A percentile compares a stretch with the other conserved stretches of the same genome.
phyloP scores from a whole-genome alignment of 2,888 invertebrate genomes.

The Oxystoma pomonae region DNA sequence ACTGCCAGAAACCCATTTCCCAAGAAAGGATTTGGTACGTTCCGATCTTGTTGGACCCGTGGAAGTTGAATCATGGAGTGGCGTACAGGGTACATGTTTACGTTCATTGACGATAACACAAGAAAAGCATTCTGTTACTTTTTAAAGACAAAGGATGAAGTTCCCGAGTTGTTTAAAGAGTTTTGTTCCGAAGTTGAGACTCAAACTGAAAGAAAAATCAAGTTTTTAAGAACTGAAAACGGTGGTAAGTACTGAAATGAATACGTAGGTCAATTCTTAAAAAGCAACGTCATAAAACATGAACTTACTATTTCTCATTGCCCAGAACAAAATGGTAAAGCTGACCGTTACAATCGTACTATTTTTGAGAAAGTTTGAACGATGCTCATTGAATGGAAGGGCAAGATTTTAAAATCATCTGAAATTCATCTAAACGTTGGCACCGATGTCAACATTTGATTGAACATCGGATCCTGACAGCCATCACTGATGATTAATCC shows the following conservation, averaged over 20 bases:
- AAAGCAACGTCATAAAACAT: too few relatives aligned
- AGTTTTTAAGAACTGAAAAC: neutral
- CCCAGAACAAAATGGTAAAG: too few relatives aligned
- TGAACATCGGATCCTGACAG: too few relatives aligned
- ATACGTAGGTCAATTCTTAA: neutral
- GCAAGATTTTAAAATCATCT: too few relatives aligned
- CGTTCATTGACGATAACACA: conserved; percentile 20
- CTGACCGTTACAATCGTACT: too few relatives aligned
- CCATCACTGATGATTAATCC: too few relatives aligned
- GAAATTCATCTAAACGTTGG: too few relatives aligned
- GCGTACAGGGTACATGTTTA: conserved; percentile 12
- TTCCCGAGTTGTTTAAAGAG: too few relatives aligned
- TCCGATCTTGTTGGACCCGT: conserved; percentile 17
- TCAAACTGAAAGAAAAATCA: neutral
- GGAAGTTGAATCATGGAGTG: conserved; percentile 19
- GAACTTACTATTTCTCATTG: neutral
- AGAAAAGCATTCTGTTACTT: conserved; percentile 21
- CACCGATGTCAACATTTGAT: too few relatives aligned
- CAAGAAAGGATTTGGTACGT: neutral
- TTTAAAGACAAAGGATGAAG: conserved; percentile 19
- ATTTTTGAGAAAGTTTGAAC: too few relatives aligned
- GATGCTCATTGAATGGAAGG: too few relatives aligned
- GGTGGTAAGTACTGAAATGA: neutral
- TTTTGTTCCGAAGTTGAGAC: neutral
- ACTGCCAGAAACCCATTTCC: neutral